A percentile compares a stretch with the other conserved stretches of the same genome.
These are phyloP conservation scores for Muscicapa striata DNA, from an alignment of 2,797 vertebrate species.

Conservation along the genomic window DNA sequence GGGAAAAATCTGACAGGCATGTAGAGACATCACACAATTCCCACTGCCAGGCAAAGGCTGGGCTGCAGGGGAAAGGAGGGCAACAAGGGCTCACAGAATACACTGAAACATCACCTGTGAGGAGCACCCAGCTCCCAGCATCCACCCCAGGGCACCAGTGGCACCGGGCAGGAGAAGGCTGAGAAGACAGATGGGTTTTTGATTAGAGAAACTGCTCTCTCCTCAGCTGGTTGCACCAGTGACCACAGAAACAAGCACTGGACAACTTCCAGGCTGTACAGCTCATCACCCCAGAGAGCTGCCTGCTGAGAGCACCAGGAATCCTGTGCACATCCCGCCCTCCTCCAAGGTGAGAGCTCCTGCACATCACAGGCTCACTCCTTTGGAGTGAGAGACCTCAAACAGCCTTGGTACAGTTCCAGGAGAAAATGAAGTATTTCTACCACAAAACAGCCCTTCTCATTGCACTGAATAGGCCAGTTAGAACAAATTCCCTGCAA, in stretches of 20 bases:
- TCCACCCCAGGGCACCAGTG: accelerated
- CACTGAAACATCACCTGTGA: neutral
- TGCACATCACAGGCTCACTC: neutral
- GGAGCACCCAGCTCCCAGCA: accelerated
- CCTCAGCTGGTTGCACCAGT: neutral
- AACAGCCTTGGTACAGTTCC: neutral
- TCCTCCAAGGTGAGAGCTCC: neutral
- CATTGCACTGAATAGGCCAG: neutral
- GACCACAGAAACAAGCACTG: neutral
- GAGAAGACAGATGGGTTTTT: neutral
- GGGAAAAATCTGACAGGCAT: neutral
- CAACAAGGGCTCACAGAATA: neutral
- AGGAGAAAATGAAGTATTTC: neutral
- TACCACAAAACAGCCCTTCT: neutral
- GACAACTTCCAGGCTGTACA: neutral
- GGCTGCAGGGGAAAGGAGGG: neutral
- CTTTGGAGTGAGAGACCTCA: neutral
- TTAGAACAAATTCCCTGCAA: neutral
- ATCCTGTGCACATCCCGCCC: neutral
- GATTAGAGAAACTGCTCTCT: neutral
- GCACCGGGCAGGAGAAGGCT: neutral
- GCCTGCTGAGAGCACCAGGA: neutral
- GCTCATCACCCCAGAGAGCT: neutral
- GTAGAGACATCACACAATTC: neutral
- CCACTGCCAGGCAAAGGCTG: neutral